Evolutionary conservation across 2,113 vertebrate species (phyloP).

Genomic region (Piprites chloris): DNA sequence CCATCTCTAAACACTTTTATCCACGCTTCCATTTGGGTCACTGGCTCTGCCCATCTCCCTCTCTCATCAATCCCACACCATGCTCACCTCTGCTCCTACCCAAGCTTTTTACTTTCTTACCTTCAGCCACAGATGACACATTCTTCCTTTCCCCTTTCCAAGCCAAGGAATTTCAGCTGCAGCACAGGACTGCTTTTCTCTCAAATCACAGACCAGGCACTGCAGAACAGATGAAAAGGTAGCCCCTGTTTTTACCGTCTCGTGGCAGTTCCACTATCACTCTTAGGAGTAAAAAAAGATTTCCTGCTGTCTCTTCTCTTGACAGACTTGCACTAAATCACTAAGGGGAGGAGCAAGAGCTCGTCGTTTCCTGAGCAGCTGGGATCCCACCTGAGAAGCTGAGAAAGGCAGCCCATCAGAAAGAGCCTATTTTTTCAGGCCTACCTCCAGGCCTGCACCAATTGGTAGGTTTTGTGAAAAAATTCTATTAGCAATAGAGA

Average conservation of each 20-base stretch:
- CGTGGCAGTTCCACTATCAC: neutral
- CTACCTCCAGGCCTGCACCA: neutral
- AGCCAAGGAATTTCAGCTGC: neutral
- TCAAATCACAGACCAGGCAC: neutral
- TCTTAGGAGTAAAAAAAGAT: neutral
- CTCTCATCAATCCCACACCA: neutral
- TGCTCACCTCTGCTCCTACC: neutral
- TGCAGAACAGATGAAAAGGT: neutral
- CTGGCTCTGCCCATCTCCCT: neutral
- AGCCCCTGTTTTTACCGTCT: neutral
- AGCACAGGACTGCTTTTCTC: neutral
- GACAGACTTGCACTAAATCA: neutral
- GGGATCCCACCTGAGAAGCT: conserved; percentile 30
- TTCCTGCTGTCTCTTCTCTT: neutral
- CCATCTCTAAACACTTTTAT: neutral
- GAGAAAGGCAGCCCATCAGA: neutral
- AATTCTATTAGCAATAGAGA: neutral
- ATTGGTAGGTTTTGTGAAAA: neutral
- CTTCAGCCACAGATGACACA: neutral
- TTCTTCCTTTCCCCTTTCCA: neutral
- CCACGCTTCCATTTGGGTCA: neutral
- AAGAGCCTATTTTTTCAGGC: neutral
- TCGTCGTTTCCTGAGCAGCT: neutral
- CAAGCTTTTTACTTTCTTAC: neutral
- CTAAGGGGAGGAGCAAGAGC: conserved; percentile 16